These are phyloP conservation scores for Coregonus ussuriensis DNA, from an alignment of 2,797 vertebrate genomes.

Conservation along the genomic window DNA sequence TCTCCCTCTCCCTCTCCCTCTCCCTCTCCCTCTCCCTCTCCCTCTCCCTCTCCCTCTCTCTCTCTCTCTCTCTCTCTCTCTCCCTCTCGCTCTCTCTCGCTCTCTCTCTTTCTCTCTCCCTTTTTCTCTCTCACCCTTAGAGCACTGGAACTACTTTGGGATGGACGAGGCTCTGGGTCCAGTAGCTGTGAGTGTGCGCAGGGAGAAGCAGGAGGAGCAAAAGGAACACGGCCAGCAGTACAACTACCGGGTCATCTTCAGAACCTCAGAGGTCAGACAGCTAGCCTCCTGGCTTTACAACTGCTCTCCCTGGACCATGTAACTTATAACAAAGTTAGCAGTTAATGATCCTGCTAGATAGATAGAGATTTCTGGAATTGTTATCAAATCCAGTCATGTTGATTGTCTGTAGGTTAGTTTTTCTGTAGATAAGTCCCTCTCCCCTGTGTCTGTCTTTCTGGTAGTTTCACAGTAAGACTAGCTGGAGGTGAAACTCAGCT, in stretches of 20 bases:
- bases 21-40: no score
- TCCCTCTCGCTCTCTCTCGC: no score
- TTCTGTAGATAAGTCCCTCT: constrained; percentile 1
- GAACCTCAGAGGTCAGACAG: constrained; percentile 90
- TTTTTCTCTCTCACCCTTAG: constrained; percentile 63
- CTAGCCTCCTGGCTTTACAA: not conserved
- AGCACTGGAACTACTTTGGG: constrained; percentile 98
- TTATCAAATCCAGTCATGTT: constrained; percentile 5
- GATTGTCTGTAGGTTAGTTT: constrained; percentile 27
- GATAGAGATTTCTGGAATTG: not conserved
- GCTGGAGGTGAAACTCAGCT: no score
- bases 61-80: no score
- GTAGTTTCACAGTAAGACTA: not conserved
- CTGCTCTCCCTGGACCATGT: not conserved
- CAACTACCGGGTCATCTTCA: constrained; percentile 93
- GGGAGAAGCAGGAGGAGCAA: constrained; percentile 94
- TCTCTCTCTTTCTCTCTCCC: not conserved
- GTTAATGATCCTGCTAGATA: not conserved
- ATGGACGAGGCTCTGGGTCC: constrained; percentile 92
- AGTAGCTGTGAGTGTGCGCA: constrained; percentile 91
- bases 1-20: no score
- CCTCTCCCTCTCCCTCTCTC: no score
- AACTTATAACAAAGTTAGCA: not conserved
- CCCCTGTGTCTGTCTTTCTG: constrained; percentile 9
- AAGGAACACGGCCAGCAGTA: constrained; percentile 94